Evolutionary conservation across 2,113 vertebrate genomes (phyloP), one percentile per base, ranked within the genome.

Genomic region (Leptosomus discolor): DNA sequence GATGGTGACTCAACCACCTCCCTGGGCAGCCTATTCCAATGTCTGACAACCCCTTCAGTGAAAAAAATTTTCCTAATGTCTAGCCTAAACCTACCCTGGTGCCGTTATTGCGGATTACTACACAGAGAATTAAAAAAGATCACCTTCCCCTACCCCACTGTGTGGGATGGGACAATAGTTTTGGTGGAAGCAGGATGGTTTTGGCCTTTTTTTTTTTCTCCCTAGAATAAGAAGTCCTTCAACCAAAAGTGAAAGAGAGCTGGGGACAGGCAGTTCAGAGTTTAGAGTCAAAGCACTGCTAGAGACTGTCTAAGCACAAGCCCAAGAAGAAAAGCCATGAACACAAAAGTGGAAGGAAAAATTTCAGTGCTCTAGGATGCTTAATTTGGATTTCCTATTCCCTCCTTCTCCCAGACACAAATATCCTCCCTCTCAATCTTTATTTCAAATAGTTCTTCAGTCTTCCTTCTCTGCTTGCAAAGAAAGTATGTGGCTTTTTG

Each of bases 111-210:
- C n/a, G n/a, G n/a, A n/a, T n/a, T n/a, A n/a, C n/a, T n/a, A n/a
- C n/a, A n/a, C n/a, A n/a, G n/a, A n/a, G n/a, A n/a, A n/a, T n/a
- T n/a, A n/a, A n/a, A n/a, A n/a, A n/a, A n/a, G n/a, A n/a, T n/a
- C n/a, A n/a, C n/a, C n/a, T n/a, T n/a, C n/a, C n/a, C n/a, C n/a
- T n/a, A n/a, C n/a, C n/a, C n/a, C n/a, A n/a, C n/a, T n/a, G n/a
- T n/a, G n/a, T n/a, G n/a, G n/a, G n/a, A n/a, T n/a, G n/a, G n/a
- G n/a, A n/a, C n/a, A n/a, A n/a, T n/a, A n/a, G n/a, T n/a, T 48
- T 85, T 85, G 5, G 1, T 36, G 24, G 21, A 73, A 83, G 21
- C 1, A 1, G 7, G 2, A 30, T 0, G 3, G 0, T 20, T 54
- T 48, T 60, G 41, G 19, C 6, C 5, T 26, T 16, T 4, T 11